These are phyloP conservation scores for Corvus moneduloides DNA, from an alignment of 2,113 vertebrate genomes.

Conservation along the genomic window DNA sequence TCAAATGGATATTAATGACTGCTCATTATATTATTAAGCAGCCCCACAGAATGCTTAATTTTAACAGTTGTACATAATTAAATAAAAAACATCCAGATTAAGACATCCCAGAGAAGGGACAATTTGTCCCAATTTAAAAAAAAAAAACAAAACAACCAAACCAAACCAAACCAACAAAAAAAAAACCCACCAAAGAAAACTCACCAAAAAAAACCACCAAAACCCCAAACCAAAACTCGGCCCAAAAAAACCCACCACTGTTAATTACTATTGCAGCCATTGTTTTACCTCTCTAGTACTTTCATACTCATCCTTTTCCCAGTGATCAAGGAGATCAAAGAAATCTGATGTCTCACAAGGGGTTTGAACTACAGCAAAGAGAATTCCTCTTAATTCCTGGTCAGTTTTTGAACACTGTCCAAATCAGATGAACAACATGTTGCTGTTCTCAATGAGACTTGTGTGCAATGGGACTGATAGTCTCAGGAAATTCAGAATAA, in stretches of 20 bases:
- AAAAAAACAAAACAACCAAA: neutral
- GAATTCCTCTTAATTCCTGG: conserved; percentile 2
- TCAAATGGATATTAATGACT: neutral
- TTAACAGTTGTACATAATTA: neutral
- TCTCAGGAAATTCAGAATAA: conserved; percentile 5
- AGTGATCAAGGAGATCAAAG: conserved; percentile 47
- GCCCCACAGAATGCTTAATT: neutral
- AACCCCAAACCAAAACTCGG: too few species aligned
- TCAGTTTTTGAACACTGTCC: conserved; percentile 20
- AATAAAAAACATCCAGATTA: neutral
- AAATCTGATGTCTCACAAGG: conserved; percentile 43
- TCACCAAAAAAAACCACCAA: rapidly evolving
- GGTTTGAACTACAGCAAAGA: conserved; percentile 25
- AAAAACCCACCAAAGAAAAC: too few species aligned
- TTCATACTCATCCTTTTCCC: neutral
- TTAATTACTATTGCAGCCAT: neutral
- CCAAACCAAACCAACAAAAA: too few species aligned
- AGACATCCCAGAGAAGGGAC: neutral
- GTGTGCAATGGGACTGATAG: neutral
- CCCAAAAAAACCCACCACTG: neutral
- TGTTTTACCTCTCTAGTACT: conserved; percentile 5
- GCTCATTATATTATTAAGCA: neutral
- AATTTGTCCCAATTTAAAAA: neutral
- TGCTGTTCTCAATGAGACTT: neutral
- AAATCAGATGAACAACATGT: conserved; percentile 42